These are phyloP conservation scores for Glaucomys volans DNA, from an alignment of 2,113 vertebrate genomes.

Conservation along the genomic window DNA sequence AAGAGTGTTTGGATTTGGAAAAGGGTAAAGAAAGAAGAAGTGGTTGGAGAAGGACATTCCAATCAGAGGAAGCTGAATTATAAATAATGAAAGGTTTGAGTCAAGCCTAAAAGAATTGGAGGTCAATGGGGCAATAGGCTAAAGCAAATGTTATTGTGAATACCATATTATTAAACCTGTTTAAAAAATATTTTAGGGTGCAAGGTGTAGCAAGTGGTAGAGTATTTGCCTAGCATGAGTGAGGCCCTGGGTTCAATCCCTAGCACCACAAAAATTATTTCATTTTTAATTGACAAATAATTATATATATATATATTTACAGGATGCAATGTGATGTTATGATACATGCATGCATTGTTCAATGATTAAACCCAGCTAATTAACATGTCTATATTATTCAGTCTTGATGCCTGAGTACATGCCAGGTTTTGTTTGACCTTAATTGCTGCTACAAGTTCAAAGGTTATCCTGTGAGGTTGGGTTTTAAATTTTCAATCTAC, in stretches of 20 bases:
- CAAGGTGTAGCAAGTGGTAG: neutral
- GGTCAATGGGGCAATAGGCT: neutral
- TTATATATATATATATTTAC: neutral
- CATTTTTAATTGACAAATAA: neutral
- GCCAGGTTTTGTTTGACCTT: neutral
- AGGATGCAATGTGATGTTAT: neutral
- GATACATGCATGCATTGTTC: neutral
- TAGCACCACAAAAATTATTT: neutral
- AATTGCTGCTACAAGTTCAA: neutral
- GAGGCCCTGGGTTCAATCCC: neutral
- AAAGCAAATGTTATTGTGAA: neutral
- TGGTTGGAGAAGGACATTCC: neutral
- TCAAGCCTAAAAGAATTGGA: neutral
- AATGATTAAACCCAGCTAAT: neutral
- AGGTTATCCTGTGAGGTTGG: neutral
- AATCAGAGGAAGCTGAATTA: neutral
- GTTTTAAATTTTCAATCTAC: neutral
- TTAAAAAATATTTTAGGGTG: neutral
- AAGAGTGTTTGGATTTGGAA: neutral
- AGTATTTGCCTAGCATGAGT: neutral
- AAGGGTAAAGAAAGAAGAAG: neutral
- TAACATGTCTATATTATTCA: neutral
- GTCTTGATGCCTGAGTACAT: neutral
- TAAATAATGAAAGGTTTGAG: neutral
- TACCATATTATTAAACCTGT: neutral